phyloP scores from a whole-genome alignment of 2,888 invertebrate genomes.

The Ecliptopera silaceata region DNA sequence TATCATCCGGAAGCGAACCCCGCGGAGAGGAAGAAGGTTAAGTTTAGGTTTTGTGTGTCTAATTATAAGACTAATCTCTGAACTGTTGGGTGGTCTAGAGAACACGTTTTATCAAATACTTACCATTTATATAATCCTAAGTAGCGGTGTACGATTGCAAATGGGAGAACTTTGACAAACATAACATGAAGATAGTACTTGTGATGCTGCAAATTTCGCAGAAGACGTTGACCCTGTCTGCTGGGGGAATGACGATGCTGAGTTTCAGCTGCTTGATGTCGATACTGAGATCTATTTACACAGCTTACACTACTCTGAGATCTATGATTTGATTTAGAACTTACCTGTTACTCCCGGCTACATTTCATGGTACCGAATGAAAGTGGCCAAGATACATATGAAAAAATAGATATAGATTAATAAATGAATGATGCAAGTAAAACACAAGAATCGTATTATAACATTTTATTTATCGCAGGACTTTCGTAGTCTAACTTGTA shows the following conservation, averaged over 20 bases:
- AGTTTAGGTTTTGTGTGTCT: conserved; percentile 55
- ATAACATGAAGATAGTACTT: conserved; percentile 48
- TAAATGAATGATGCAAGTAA: background rate
- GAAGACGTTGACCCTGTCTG: conserved; percentile 47
- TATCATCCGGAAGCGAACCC: too few relatives aligned
- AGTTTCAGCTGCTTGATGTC: conserved; percentile 46
- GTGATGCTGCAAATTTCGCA: conserved; percentile 50
- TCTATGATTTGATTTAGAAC: conserved; percentile 29
- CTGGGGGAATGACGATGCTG: conserved; percentile 48
- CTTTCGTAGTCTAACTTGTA: conserved; percentile 43
- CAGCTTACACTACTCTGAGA: conserved; percentile 49
- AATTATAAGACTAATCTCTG: conserved; percentile 51
- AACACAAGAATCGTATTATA: background rate
- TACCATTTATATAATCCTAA: conserved; percentile 55
- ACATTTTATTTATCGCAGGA: background rate
- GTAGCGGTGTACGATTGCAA: conserved; percentile 51
- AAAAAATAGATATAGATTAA: background rate
- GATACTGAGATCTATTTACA: conserved; percentile 46
- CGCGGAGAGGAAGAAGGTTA: too few relatives aligned
- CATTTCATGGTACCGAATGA: background rate
- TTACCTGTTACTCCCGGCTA: background rate
- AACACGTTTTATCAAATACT: conserved; percentile 55
- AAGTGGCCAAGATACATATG: background rate
- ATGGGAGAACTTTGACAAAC: conserved; percentile 50
- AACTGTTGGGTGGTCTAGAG: conserved; percentile 58